Evolutionary conservation across 2,888 invertebrate genomes (phyloP), one percentile per base, ranked within the genome.

Genomic region (Tortricodes alternella): DNA sequence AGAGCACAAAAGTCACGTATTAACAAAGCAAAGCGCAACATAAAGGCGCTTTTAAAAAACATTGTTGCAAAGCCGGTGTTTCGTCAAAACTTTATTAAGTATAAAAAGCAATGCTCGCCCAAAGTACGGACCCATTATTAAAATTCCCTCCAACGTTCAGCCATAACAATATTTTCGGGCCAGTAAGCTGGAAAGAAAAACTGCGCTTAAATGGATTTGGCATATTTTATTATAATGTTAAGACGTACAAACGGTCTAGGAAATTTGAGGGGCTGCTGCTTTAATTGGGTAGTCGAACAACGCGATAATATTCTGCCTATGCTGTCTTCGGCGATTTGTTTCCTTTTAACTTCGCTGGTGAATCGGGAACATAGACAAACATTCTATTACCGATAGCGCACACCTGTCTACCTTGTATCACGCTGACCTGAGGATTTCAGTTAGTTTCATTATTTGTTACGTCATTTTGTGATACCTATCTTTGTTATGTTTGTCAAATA

Each of bases 201-300:
- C 76, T 77, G 79, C 70, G 70, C 73, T 76, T 76, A 80, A 85
- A 83, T 78, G 78, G 76, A 80, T 83, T 78, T 77, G 74, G 79
- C 80, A 83, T 83, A 83, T 85, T 84, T 84, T 70, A 71, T 73
- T 68, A 68, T 67, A 73, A 68, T 70, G 66, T 77, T 74, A 76
- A 74, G 74, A 73, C 68, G 66, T 73, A 71, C 69, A 71, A 77
- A 79, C 72, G 76, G 68, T 64, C 69, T 66, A 43, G 64, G 63
- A 59, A 70, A 69, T 46, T 61, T 59, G 37, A 58, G 49, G 48
- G 46, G 43, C n/a, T n/a, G 50, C 43, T 41, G 53, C 56, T 41
- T 61, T 52, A 43, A 52, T 52, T 44, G 35, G 21, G 34, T 44
- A 34, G 43, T 35, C 24, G 11, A 43, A 43, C 27, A 24, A 18